Evolutionary conservation across 1,140 invertebrate species (phyloP).

Genomic region (Ridgeia piscesae): DNA sequence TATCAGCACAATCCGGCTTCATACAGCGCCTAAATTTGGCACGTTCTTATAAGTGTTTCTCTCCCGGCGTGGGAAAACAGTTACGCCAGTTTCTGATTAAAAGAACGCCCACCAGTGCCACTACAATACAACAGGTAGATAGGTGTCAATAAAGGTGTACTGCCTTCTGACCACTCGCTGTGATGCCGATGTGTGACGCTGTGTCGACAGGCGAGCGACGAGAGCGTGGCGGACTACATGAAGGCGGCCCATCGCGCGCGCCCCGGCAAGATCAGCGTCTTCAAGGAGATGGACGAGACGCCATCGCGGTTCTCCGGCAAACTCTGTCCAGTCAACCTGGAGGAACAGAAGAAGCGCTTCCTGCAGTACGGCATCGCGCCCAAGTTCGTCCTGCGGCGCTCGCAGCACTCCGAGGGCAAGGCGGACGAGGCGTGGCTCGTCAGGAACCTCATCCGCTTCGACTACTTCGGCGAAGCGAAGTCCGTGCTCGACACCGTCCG

Average conservation of each 20-base stretch:
- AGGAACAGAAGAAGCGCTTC: constrained; percentile 48
- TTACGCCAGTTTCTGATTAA: background rate
- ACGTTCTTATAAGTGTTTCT: too few species aligned
- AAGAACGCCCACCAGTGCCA: background rate
- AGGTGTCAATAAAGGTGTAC: too few species aligned
- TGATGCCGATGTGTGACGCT: background rate
- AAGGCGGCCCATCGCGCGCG: background rate
- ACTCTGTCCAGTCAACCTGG: constrained; percentile 41
- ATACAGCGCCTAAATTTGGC: too few species aligned
- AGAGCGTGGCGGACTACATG: background rate
- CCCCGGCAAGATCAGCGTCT: constrained; percentile 8
- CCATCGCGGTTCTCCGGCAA: constrained; percentile 25
- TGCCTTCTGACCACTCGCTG: background rate
- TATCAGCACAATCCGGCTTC: too few species aligned
- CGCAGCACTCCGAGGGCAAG: background rate
- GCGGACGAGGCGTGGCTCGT: constrained; percentile 27
- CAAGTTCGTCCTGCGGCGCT: constrained; percentile 37
- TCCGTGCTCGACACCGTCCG: constrained; percentile 45
- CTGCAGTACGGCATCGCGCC: constrained; percentile 43
- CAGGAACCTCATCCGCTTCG: constrained; percentile 46
- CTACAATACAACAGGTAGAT: too few species aligned
- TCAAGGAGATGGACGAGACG: constrained; percentile 26
- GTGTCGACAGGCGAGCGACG: background rate
- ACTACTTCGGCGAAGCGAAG: constrained; percentile 46
- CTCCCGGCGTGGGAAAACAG: too few species aligned